Percentiles rank a stretch among this genome's conserved stretches.
These are phyloP conservation scores for Himantopus leucocephalus DNA, from an alignment of 2,113 vertebrate species.

Conservation along the genomic window DNA sequence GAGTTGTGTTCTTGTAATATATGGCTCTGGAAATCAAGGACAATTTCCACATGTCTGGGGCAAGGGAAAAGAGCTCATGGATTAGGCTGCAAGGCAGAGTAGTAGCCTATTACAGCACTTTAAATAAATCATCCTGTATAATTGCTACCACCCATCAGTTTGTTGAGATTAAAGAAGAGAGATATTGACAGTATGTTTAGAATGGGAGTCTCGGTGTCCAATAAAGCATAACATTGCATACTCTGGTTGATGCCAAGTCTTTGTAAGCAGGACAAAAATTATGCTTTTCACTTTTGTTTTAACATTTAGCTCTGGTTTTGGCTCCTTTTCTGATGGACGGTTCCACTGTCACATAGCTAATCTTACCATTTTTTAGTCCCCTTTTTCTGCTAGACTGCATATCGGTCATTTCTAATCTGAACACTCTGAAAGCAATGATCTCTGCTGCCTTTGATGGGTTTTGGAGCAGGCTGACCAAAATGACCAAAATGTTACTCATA, in stretches of 20 bases:
- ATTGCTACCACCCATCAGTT: slow-evolving; percentile 69
- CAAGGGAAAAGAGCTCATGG: neutral
- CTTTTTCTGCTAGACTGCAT: neutral
- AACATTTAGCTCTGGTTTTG: slow-evolving; percentile 16
- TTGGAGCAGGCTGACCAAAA: slow-evolving; percentile 14
- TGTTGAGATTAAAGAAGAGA: slow-evolving; percentile 67
- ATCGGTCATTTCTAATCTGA: neutral
- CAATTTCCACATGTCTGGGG: slow-evolving; percentile 14
- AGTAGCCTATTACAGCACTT: slow-evolving; percentile 48
- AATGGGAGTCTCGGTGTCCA: slow-evolving; percentile 21
- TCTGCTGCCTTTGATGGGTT: slow-evolving; percentile 18
- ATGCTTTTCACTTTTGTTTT: neutral
- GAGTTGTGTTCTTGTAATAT: neutral
- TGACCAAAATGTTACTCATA: neutral
- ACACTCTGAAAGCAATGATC: neutral
- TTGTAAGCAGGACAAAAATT: slow-evolving; percentile 3
- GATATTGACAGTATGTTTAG: slow-evolving; percentile 60
- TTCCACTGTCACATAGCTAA: neutral
- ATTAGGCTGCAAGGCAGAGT: slow-evolving; percentile 51
- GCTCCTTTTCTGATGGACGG: neutral
- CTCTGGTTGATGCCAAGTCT: slow-evolving; percentile 45
- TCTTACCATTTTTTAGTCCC: neutral
- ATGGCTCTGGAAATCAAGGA: neutral
- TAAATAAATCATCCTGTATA: slow-evolving; percentile 60
- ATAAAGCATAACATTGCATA: neutral